Percentiles rank a stretch among this genome's conserved stretches.
phyloP scores from a whole-genome alignment of 1,140 invertebrate genomes.

The Euwallacea similis region DNA sequence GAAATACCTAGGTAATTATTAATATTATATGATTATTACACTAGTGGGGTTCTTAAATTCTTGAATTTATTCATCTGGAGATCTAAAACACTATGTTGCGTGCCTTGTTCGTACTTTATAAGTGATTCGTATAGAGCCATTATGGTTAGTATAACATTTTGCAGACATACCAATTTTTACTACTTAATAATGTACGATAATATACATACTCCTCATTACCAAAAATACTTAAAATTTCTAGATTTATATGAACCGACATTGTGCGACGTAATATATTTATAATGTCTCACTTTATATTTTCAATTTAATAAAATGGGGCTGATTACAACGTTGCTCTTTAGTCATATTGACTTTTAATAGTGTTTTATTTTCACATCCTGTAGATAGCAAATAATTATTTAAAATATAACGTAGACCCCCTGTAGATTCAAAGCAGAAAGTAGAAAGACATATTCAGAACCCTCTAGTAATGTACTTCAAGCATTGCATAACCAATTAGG shows the following conservation, averaged over 20 bases:
- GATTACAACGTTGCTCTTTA: constrained; percentile 49
- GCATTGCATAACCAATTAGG: no score
- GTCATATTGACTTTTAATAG: constrained; percentile 49
- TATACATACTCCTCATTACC: constrained; percentile 41
- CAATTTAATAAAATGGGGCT: constrained; percentile 50
- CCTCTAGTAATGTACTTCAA: no score
- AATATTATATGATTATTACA: background rate
- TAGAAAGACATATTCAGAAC: no score
- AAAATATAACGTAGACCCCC: no score
- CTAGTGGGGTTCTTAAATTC: background rate
- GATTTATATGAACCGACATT: constrained; percentile 50
- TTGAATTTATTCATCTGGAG: background rate
- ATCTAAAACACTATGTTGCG: constrained; percentile 42
- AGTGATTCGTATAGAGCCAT: constrained; percentile 37
- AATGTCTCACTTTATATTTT: constrained; percentile 51
- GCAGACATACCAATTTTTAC: constrained; percentile 40
- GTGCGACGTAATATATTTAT: constrained; percentile 45
- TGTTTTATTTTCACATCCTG: constrained; percentile 34
- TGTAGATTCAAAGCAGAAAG: no score
- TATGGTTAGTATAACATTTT: constrained; percentile 39
- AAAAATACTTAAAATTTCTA: constrained; percentile 45
- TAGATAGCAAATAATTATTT: no score
- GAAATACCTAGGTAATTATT: background rate
- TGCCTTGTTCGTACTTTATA: constrained; percentile 49
- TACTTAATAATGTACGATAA: constrained; percentile 26